phyloP scores from a whole-genome alignment of 2,113 vertebrate species.

The Myotis lucifugus region DNA sequence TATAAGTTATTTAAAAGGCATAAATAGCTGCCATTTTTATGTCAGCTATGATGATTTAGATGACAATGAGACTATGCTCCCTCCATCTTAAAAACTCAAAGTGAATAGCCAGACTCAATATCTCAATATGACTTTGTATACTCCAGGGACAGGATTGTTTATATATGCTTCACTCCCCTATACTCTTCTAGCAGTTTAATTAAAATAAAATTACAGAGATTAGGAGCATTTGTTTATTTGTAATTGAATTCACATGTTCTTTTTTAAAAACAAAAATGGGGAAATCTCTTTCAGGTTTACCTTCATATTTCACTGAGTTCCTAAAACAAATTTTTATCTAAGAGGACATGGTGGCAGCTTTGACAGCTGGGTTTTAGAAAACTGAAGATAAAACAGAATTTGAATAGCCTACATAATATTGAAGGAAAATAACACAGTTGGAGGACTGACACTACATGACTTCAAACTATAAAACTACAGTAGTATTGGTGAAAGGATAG shows the following conservation, averaged over 20 bases:
- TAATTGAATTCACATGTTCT: not conserved
- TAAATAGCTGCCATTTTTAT: not conserved
- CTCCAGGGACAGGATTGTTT: not conserved
- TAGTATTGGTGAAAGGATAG: not conserved
- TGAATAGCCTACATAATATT: not conserved
- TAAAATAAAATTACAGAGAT: not conserved
- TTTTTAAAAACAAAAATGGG: not conserved
- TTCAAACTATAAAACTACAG: not conserved
- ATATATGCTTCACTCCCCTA: not conserved
- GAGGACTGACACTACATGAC: not conserved
- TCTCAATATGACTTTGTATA: not conserved
- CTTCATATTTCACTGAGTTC: not conserved
- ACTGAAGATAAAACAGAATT: not conserved
- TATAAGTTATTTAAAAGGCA: not conserved
- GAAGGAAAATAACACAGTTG: not conserved
- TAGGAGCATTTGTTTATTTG: not conserved
- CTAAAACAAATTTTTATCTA: constrained; percentile 48
- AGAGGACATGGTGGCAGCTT: not conserved
- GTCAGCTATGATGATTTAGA: not conserved
- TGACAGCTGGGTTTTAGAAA: not conserved
- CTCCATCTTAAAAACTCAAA: not conserved
- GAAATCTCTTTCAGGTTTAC: not conserved
- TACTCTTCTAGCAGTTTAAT: not conserved
- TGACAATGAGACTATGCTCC: not conserved
- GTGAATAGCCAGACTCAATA: not conserved